Base-by-base conservation (phyloP, 1,140 invertebrate species). In the Mactra quadrangularis region DNA sequence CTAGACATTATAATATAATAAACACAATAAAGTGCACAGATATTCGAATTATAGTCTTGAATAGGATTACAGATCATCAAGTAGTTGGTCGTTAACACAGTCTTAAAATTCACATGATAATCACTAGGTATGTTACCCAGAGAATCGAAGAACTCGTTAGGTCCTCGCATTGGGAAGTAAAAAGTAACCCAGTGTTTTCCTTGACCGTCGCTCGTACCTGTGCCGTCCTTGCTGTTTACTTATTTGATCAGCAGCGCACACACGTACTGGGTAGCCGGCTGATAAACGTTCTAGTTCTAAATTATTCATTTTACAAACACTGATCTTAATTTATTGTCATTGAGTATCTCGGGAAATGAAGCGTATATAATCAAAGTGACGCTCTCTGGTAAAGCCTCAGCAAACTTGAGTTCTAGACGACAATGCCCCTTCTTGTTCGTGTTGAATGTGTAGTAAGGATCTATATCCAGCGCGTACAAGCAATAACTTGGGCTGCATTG, bases 351-450 rank as follows among this genome's bases (percentile, higher is more conserved):
- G 0, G 82, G 82, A 53, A 76, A 83, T 41, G 45, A 57, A n/a
- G 66, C 82, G 52, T 83, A 76, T 59, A 83, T 76, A 3, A 83
- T 35, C 31, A 83, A 19, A n/a, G 60, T 83, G 0, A 83, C 59
- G 38, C 82, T 83, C 22, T 83, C 82, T 17, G 82, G 82, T 4
- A 83, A 19, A 9, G 82, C 33, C 15, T 27, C 64, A 35, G 60
- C 82, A 41, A 83, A 83, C 3, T 59, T 74, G 1, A 83, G 25
- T n/a, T 77, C 71, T 25, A 83, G 27, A 9, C 82, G 68, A 60
- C 71, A 76, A 22, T 83, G 60, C 1, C 38, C 82, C 35, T 47
- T 76, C 70, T 72, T 55, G 19, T 83, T 83, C 35, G 33, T 41
- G 22, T 83, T 60, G 25, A 83, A 83, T 52, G 74, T 50, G 9